Base-by-base conservation (phyloP, 2,113 vertebrate genomes). In the Poeciliopsis occidentalis region DNA sequence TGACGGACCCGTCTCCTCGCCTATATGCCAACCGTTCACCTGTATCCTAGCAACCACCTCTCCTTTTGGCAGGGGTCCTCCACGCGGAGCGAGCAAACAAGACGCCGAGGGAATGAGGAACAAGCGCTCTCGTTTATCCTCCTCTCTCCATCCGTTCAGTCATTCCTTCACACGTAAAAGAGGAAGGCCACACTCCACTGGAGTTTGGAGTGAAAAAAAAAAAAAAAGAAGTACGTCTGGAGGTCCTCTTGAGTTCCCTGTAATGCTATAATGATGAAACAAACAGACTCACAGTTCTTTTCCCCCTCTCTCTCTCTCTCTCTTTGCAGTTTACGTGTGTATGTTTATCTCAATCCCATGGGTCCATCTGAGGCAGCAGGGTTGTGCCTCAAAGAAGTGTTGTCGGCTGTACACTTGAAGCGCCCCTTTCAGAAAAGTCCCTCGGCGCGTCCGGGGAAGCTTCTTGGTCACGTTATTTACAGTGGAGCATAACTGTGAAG, bases 31-130 rank as follows among this genome's bases (percentile, higher is more conserved):
- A 88, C 91, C 74, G 82, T 83, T 93, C 94, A 95, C 94, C 93
- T 94, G 94, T 95, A 93, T 95, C 94, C 94, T 95, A 94, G 94
- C 95, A 95, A 95, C 95, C 82, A 71, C 90, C 87, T 94, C 90
- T 92, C 91, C 91, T 89, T 57, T 90, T 89, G 88, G 91, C 91
- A 91, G 80, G 41, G 85, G 72, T 72, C 83, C 83, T 88, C 88
- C 89, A 86, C 79, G 84, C 69, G 81, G 90, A 87, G 86, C 88
- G 81, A 85, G 87, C 87, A 92, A 92, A 92, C 86, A 91, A 90
- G 89, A 92, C 82, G 82, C 87, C 77, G 12, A 82, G 88, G 87
- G 89, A 91, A 91, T 88, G 85, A 83, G 87, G 88, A 92, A 89
- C 91, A 90, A 89, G 89, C 76, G 63, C 78, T 85, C 79, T 78